Evolutionary conservation across 2,888 invertebrate genomes (phyloP), one percentile per base, ranked within the genome.

Genomic region (Lochmaea capreae): DNA sequence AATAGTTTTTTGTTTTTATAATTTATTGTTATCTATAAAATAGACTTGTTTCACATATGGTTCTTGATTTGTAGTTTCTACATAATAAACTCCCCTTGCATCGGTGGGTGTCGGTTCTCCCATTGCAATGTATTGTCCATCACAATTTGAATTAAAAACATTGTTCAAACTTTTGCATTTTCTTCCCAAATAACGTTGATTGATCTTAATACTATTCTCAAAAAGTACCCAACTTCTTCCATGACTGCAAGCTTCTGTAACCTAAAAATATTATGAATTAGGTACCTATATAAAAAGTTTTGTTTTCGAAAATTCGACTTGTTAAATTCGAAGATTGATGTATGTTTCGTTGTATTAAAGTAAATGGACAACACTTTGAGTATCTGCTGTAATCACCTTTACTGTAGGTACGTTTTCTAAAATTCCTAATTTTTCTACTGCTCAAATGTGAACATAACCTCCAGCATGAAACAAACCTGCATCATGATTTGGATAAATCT

Each of bases 221-320:
- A 91, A 93, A 79, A 89, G 92, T 76, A 88, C 84, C 82, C 90
- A 89, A 0, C 93, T 89, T 71, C 92, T 89, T 0, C 90, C 90
- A 84, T 94, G 94, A 82, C 93, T 94, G 86, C 94, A 94, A 6
- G 89, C 90, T 81, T 92, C 93, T 89, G 86, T 65, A 87, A 83
- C 74, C 83, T 83, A 71, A 42, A 78, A 77, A 67, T 65, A 26
- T 54, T 9, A 9, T 9, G 8, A 6, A 1, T 39, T 8, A 9
- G 1, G 22, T 22, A 22, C 22, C 22, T 3, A 22, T 22, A 22
- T 22, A n/a, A n/a, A n/a, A n/a, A n/a, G n/a, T n/a, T n/a, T n/a
- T n/a, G n/a, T n/a, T n/a, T n/a, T n/a, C n/a, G n/a, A n/a, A n/a
- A n/a, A n/a, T n/a, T n/a, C n/a, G n/a, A n/a, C n/a, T n/a, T n/a